Percentiles rank a stretch among this genome's conserved stretches.
Evolutionary conservation across 30 jellyfish, hydroid and myxozoan species (phyloP).

Genomic region (Hydractinia symbiolongicarpus): DNA sequence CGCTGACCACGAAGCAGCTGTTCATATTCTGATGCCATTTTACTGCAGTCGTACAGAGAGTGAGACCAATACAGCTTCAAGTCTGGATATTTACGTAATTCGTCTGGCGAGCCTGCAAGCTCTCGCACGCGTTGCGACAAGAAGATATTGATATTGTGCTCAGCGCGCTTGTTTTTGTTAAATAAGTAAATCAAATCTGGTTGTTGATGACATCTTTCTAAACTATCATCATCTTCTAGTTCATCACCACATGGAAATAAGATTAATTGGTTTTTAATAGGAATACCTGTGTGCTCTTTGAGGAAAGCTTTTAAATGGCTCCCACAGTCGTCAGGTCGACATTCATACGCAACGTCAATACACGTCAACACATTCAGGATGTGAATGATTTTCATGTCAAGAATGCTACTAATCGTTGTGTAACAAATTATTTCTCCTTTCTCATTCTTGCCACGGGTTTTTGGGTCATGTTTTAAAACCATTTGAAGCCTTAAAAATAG

Average conservation of each 20-base stretch:
- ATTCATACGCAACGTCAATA: not conserved
- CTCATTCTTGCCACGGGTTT: not conserved
- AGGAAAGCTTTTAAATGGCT: not conserved
- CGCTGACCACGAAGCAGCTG: not conserved
- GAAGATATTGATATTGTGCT: not conserved
- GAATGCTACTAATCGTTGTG: not conserved
- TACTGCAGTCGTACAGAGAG: constrained; percentile 1
- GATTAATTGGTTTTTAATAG: not conserved
- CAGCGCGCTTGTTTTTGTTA: not conserved
- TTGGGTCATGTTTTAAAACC: not conserved
- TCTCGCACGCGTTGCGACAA: constrained; percentile 9
- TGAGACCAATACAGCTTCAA: constrained; percentile 9
- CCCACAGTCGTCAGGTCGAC: not conserved
- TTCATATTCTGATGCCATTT: not conserved
- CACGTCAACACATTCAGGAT: not conserved
- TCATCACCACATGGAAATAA: not conserved
- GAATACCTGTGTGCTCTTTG: not conserved
- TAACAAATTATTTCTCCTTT: not conserved
- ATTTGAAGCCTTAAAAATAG: not conserved
- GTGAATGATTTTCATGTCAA: not conserved
- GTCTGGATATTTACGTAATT: not conserved
- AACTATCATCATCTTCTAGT: not conserved
- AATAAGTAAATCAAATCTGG: not conserved
- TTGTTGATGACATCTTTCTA: not conserved
- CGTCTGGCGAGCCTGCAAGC: constrained; percentile 13